These are phyloP conservation scores for Australoheros facetus DNA, from an alignment of 2,797 vertebrate genomes.

Conservation along the genomic window DNA sequence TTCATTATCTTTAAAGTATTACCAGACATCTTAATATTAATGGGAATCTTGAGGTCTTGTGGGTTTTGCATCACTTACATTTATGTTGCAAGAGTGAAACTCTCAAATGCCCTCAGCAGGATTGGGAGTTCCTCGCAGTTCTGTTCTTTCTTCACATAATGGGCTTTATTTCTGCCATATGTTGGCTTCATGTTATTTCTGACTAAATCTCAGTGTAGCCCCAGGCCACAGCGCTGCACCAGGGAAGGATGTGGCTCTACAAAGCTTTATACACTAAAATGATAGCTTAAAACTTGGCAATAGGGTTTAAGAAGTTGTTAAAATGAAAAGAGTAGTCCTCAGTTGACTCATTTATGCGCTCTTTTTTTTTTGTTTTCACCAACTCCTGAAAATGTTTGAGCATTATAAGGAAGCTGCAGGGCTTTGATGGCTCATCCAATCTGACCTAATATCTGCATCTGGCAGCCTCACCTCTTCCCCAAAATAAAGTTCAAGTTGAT, in stretches of 20 bases:
- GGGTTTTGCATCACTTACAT: background rate
- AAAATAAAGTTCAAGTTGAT: background rate
- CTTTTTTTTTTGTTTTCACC: background rate
- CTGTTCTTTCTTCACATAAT: background rate
- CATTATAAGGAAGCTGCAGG: too few relatives aligned
- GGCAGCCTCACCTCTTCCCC: accelerated
- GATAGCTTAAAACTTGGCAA: background rate
- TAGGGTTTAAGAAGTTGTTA: background rate
- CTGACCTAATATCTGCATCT: accelerated
- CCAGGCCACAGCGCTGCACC: background rate
- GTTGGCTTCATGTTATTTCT: background rate
- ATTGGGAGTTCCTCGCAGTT: background rate
- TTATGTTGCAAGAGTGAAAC: background rate
- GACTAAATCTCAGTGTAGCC: background rate
- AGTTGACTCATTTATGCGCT: background rate
- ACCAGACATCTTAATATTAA: background rate
- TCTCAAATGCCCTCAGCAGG: background rate
- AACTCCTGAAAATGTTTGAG: background rate
- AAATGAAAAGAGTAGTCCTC: background rate
- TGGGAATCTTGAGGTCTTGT: background rate
- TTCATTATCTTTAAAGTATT: background rate
- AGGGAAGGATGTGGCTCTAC: too few relatives aligned
- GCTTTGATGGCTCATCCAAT: too few relatives aligned
- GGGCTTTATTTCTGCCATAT: background rate
- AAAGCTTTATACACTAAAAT: background rate